Conservation (phyloP, 2,797 vertebrate species). For the Halcyon smyrnensis region DNA sequence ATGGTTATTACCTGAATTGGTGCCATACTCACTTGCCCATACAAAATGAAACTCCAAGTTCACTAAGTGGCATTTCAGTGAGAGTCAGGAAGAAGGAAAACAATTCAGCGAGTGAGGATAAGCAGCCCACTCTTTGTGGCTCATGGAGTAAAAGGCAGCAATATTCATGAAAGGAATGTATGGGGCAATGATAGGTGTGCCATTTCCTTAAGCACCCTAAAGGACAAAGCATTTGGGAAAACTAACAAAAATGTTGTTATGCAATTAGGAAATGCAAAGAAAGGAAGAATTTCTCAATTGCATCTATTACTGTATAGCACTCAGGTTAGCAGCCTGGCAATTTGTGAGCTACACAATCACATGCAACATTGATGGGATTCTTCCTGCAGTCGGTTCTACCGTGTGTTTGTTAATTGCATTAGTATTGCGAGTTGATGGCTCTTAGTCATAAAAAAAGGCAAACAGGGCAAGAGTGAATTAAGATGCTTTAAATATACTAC, state of each 20-base stretch:
- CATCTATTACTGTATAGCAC: background rate
- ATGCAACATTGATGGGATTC: background rate
- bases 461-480: background rate
- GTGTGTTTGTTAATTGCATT: background rate
- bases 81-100: background rate
- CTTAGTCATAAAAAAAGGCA: background rate
- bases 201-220: background rate
- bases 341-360: background rate
- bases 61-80: background rate
- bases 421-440: background rate
- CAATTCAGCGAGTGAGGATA: fast-evolving
- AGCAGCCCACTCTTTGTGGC: background rate
- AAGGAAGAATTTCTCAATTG: background rate
- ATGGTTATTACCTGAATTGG: background rate
- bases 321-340: background rate
- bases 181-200: background rate
- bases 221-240: background rate
- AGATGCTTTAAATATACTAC: background rate
- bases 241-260: background rate
- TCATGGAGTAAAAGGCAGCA: background rate
- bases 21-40: background rate
- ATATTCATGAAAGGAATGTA: background rate
- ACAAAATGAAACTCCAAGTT: background rate
- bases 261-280: background rate
- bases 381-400: background rate